A percentile compares a stretch with the other conserved stretches of the same genome.
phyloP scores from a whole-genome alignment of 2,113 vertebrate species.

The Mohoua ochrocephala region DNA sequence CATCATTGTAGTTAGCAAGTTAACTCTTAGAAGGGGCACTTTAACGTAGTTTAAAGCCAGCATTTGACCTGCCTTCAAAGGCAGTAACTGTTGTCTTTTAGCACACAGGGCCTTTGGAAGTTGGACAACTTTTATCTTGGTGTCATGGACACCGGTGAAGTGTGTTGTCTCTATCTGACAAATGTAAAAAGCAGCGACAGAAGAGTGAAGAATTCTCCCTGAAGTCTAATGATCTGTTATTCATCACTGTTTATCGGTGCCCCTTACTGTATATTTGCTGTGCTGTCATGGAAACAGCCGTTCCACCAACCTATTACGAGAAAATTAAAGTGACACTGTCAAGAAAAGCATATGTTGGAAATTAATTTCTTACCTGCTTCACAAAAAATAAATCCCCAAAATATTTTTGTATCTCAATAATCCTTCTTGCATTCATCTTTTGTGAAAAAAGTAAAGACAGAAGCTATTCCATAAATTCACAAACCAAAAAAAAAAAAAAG shows the following conservation, averaged over 20 bases:
- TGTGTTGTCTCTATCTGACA: not conserved
- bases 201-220: not conserved
- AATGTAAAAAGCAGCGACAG: not conserved
- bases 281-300: slow-evolving; percentile 28
- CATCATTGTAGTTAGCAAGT: not conserved
- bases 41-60: slow-evolving; percentile 1
- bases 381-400: not conserved
- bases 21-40: slow-evolving; percentile 6
- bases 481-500: not conserved
- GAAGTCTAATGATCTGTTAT: not conserved
- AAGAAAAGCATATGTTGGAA: not conserved
- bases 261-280: not conserved
- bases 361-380: not conserved
- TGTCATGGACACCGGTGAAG: not conserved
- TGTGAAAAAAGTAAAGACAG: not conserved
- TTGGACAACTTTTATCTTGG: not conserved
- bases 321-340: not conserved
- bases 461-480: not conserved
- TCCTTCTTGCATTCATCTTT: not conserved
- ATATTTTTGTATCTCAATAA: not conserved
- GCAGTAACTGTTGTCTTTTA: slow-evolving; percentile 6
- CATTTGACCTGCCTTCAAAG: not conserved
- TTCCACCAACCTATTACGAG: not conserved
- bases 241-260: not conserved
- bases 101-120: not conserved